These are phyloP conservation scores for Leptoclinus maculatus DNA, from an alignment of 2,797 vertebrate species.

Conservation along the genomic window DNA sequence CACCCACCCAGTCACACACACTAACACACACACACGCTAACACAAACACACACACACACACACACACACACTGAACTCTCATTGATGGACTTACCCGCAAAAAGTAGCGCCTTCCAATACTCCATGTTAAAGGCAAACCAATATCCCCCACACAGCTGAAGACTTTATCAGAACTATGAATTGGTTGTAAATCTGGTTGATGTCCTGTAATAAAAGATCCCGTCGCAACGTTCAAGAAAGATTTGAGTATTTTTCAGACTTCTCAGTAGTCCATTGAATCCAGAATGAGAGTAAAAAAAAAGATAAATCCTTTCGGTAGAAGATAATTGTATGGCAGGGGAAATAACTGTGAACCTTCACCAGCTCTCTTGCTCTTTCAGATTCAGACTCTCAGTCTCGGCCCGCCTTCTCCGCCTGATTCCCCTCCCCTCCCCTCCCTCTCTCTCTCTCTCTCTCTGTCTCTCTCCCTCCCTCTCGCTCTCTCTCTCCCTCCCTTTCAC, in stretches of 20 bases:
- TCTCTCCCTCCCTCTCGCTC: not conserved
- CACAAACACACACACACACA: not conserved
- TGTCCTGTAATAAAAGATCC: slow-evolving; percentile 2
- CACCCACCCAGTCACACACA: slow-evolving; percentile 8
- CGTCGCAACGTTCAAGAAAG: slow-evolving; percentile 1
- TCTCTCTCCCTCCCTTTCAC: not conserved
- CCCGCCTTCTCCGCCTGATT: slow-evolving; percentile 18
- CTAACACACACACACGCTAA: not conserved
- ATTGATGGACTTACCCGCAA: slow-evolving; percentile 70
- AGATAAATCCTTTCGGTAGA: not conserved
- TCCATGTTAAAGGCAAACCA: slow-evolving; percentile 54
- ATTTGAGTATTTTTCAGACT: not conserved
- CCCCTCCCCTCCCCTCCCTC: slow-evolving; percentile 4
- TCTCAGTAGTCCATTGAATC: slow-evolving; percentile 12
- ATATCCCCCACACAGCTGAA: slow-evolving; percentile 6
- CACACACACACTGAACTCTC: not conserved
- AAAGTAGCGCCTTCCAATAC: slow-evolving; percentile 49
- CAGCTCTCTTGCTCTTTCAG: slow-evolving; percentile 42
- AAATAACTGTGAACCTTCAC: slow-evolving; percentile 37
- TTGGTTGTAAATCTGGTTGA: not conserved
- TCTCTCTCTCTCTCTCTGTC: not conserved
- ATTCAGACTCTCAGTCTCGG: slow-evolving; percentile 36
- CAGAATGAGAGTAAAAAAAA: not conserved
- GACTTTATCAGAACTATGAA: not conserved
- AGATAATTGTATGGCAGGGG: not conserved